Evolutionary conservation across 1,140 invertebrate species (phyloP).

Genomic region (Tachypleus tridentatus): DNA sequence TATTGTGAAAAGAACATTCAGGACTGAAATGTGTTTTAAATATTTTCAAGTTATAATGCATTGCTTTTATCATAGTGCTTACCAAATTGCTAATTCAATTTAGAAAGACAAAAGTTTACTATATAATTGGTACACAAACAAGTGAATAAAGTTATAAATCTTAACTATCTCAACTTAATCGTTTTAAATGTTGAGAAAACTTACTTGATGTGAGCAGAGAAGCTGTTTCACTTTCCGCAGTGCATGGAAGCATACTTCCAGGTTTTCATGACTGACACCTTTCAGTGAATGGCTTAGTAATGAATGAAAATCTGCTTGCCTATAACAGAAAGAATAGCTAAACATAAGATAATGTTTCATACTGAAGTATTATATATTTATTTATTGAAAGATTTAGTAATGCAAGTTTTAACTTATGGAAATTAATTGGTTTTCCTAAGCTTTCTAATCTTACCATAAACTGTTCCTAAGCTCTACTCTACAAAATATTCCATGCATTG

Average conservation of each 20-base stretch:
- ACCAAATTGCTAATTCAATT: too few species aligned
- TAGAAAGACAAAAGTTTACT: too few species aligned
- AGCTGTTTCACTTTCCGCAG: constrained; percentile 55
- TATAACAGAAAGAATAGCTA: constrained; percentile 17
- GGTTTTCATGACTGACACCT: constrained; percentile 61
- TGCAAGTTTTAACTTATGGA: background rate
- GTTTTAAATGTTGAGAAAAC: too few species aligned
- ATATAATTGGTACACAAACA: too few species aligned
- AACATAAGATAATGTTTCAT: background rate
- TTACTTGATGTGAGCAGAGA: constrained; percentile 45
- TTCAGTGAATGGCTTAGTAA: constrained; percentile 49
- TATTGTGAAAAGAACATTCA: too few species aligned
- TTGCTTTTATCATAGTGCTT: too few species aligned
- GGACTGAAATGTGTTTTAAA: too few species aligned
- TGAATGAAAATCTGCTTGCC: constrained; percentile 40
- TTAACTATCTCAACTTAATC: background rate
- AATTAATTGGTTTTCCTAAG: constrained; percentile 1
- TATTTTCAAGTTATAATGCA: too few species aligned
- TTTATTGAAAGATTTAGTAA: background rate
- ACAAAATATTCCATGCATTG: too few species aligned
- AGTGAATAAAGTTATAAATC: background rate
- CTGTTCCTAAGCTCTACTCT: too few species aligned
- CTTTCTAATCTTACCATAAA: too few species aligned
- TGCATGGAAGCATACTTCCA: constrained; percentile 55
- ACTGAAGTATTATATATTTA: constrained; percentile 1